These are phyloP conservation scores for Pantelozetes paolii DNA, from an alignment of 2,888 invertebrate genomes.

Conservation along the genomic window DNA sequence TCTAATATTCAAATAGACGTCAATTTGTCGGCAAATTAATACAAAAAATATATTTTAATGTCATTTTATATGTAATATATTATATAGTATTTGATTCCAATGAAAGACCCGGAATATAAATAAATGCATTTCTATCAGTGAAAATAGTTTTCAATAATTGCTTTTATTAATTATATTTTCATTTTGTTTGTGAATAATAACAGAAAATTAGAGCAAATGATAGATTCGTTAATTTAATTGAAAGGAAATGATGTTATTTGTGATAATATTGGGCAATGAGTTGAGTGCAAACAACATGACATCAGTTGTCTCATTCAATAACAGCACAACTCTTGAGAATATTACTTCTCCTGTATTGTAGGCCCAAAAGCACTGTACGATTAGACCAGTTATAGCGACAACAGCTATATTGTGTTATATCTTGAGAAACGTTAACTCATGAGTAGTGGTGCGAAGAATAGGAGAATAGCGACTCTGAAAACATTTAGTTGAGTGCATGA, in stretches of 20 bases:
- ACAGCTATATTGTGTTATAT: background rate
- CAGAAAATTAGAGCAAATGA: no score
- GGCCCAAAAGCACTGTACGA: background rate
- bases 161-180: background rate
- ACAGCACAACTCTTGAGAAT: conserved; percentile 13
- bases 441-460: background rate
- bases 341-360: no score
- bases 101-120: background rate
- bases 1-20: background rate
- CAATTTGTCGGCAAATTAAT: background rate
- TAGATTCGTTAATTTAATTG: no score
- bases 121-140: conserved; percentile 8
- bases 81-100: background rate
- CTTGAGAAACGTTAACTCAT: background rate
- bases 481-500: conserved; percentile 3
- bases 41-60: conserved; percentile 3
- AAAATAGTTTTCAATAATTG: no score
- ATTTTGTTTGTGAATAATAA: no score
- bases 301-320: conserved; percentile 13
- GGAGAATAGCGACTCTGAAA: background rate
- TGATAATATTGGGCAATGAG: background rate
- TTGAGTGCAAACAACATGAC: conserved; percentile 1
- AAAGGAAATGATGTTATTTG: background rate
- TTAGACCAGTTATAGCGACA: conserved; percentile 19
- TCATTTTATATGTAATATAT: conserved; percentile 15